Evolutionary conservation across 2,888 invertebrate genomes (phyloP).

Genomic region (Prostheceraeus crozeri): DNA sequence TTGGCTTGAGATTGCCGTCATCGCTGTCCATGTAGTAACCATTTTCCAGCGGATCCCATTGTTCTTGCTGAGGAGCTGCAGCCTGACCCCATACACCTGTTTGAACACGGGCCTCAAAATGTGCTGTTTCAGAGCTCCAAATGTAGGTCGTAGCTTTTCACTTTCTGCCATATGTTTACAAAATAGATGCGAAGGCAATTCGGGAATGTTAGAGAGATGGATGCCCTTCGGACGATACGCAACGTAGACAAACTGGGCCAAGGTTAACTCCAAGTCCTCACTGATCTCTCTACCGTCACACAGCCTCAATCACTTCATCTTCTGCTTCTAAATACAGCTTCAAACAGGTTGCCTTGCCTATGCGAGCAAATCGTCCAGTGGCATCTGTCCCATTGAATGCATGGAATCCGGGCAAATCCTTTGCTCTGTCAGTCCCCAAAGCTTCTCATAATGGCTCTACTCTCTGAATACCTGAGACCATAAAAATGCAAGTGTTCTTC

Average conservation of each 20-base stretch:
- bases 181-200: not conserved
- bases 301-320: not conserved
- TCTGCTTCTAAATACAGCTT: not conserved
- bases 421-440: not conserved
- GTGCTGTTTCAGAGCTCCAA: not conserved
- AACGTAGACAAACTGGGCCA: not conserved
- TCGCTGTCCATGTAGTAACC: slow-evolving; percentile 5
- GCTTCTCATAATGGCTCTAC: slow-evolving; percentile 4
- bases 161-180: not conserved
- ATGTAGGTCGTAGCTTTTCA: not conserved
- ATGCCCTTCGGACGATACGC: slow-evolving; percentile 9
- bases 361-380: slow-evolving; percentile 5
- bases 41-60: slow-evolving; percentile 3
- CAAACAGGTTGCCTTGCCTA: slow-evolving; percentile 9
- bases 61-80: not conserved
- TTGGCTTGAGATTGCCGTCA: not conserved
- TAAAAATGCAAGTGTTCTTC: slow-evolving; percentile 10
- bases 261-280: not conserved
- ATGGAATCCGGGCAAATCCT: slow-evolving; percentile 1
- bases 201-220: not conserved
- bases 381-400: not conserved
- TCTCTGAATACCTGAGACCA: not conserved
- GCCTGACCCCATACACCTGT: slow-evolving; percentile 11
- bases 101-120: too few relatives aligned
- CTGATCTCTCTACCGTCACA: not conserved